Evolutionary conservation across 1,140 invertebrate species (phyloP).

Genomic region (Ericerus pela): DNA sequence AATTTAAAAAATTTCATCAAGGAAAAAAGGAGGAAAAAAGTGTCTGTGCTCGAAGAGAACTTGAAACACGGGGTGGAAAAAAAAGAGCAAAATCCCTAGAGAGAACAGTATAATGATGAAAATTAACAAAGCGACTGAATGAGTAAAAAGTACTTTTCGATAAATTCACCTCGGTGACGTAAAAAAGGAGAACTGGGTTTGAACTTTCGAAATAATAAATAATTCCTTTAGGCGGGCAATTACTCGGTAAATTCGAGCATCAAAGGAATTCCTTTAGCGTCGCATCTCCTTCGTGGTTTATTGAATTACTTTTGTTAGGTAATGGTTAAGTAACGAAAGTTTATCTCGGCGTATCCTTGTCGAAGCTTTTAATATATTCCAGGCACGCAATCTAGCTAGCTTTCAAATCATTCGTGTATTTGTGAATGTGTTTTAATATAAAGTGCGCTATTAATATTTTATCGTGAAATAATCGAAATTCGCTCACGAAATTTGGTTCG

Average conservation of each 20-base stretch:
- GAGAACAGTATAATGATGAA: constrained; percentile 1
- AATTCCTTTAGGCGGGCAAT: constrained; percentile 10
- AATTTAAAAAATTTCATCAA: no score
- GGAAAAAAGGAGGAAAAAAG: no score
- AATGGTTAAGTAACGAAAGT: constrained; percentile 2
- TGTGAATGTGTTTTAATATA: no score
- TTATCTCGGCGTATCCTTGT: neutral
- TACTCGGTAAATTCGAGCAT: constrained; percentile 2
- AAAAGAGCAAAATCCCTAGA: neutral
- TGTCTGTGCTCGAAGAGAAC: no score
- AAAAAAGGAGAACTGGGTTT: neutral
- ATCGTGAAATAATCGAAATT: no score
- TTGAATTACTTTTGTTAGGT: constrained; percentile 10
- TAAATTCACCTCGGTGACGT: constrained; percentile 2
- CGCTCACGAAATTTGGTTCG: no score
- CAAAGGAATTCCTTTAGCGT: constrained; percentile 5
- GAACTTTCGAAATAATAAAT: constrained; percentile 8
- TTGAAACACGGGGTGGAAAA: neutral
- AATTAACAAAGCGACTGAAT: neutral
- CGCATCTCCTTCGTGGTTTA: constrained; percentile 1
- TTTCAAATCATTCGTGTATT: no score
- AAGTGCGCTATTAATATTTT: no score
- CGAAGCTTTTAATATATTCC: constrained; percentile 5
- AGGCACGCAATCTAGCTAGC: constrained; percentile 3
- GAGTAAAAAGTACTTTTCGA: constrained; percentile 7